These are phyloP conservation scores for Agrotis exclamationis DNA, from an alignment of 2,888 invertebrate genomes.

Conservation along the genomic window DNA sequence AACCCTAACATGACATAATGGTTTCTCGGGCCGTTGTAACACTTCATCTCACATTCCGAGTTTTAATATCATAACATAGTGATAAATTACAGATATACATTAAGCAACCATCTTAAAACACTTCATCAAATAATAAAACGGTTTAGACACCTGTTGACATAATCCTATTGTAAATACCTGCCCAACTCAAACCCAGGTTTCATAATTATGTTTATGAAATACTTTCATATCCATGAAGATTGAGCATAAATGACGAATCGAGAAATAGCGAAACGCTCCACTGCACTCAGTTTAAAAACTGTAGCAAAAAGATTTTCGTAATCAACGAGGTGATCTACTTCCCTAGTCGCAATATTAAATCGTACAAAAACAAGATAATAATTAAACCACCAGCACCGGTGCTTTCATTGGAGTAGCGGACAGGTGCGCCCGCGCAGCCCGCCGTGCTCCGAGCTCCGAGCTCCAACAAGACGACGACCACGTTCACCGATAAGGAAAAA, in stretches of 20 bases:
- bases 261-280: slow-evolving; percentile 81
- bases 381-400: slow-evolving; percentile 84
- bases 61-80: slow-evolving; percentile 63
- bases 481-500: slow-evolving; percentile 77
- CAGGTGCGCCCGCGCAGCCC: slow-evolving; percentile 76
- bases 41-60: slow-evolving; percentile 61
- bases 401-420: slow-evolving; percentile 79
- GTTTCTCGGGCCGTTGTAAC: slow-evolving; percentile 1
- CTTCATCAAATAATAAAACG: slow-evolving; percentile 32
- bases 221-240: slow-evolving; percentile 76
- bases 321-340: slow-evolving; percentile 89
- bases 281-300: slow-evolving; percentile 82
- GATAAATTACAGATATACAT: slow-evolving; percentile 36
- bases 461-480: slow-evolving; percentile 79
- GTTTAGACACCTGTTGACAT: slow-evolving; percentile 46
- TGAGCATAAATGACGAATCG: slow-evolving; percentile 74
- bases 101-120: slow-evolving; percentile 38
- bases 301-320: slow-evolving; percentile 87
- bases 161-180: slow-evolving; percentile 38
- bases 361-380: slow-evolving; percentile 86
- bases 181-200: slow-evolving; percentile 50
- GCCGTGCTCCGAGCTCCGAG: slow-evolving; percentile 52
- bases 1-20: slow-evolving; percentile 15
- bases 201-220: slow-evolving; percentile 76
- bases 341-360: slow-evolving; percentile 87